Base-by-base conservation (phyloP, 2,797 vertebrate species). In the Odontamblyopus rebecca region DNA sequence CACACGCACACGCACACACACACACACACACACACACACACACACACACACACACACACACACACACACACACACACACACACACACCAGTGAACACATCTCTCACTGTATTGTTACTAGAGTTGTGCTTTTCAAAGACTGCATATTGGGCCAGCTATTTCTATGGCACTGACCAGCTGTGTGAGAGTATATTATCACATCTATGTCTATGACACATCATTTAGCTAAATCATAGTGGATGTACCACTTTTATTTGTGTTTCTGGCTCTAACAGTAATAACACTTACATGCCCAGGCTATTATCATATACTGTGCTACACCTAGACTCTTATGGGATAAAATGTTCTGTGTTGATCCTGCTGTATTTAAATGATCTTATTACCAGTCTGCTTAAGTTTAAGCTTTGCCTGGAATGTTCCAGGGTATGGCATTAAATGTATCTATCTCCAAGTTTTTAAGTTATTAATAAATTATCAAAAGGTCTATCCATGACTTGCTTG, bases 11-110 rank as follows among this genome's bases (percentile, higher is more conserved):
- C 32, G 6, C 32, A 5, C 32, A 35, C 32, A 35, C 35, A 70
- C 35, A 3, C 35, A 38, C 35, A 8, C 32, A 6, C 32, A 6
- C 32, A 6, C 32, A 35, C 32, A 6, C 32, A 6, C 32, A 35
- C 32, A 35, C 32, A 5, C 32, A 35, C 32, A 35, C 35, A 70
- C 35, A 3, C 35, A 38, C 35, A 8, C 32, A 6, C 32, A 6
- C 32, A 6, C 32, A 35, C 32, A 6, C 32, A 6, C 32, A 35
- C 32, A 35, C 32, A 5, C 32, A 35, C 32, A 35, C 35, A 70
- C 44, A 60, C 68, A 66, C 66, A 69, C 27, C 7, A 5, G 38
- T 73, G n/a, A 18, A 69, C 67, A 70, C 13, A 75, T 56, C 73
- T 68, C 72, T 68, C 61, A 73, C 73, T 67, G 23, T 15, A 50